These are phyloP conservation scores for Zosterops pallidus DNA, from an alignment of 2,113 vertebrate genomes.

Conservation along the genomic window DNA sequence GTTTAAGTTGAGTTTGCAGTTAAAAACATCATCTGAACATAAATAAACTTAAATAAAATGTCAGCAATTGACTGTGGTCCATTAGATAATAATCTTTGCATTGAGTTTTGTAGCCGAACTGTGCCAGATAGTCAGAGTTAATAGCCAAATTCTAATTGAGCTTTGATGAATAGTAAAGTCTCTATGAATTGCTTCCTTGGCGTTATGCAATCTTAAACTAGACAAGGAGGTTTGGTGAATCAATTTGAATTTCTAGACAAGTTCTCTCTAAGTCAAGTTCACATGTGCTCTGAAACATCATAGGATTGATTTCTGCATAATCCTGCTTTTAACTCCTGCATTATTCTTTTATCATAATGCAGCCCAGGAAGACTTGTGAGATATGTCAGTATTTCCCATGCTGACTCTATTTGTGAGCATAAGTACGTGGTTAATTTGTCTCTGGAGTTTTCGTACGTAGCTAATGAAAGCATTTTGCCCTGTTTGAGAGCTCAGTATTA, in stretches of 20 bases:
- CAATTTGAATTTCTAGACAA: not conserved
- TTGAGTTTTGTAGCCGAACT: not conserved
- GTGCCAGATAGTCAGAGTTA: not conserved
- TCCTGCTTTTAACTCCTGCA: not conserved
- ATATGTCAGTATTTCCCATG: not conserved
- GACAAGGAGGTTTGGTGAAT: not conserved
- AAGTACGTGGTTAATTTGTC: not conserved
- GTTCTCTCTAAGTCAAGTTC: not conserved
- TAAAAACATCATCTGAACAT: not conserved
- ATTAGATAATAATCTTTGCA: not conserved
- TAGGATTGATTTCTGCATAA: not conserved
- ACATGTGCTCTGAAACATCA: not conserved
- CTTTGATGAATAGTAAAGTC: not conserved
- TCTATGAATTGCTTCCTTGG: not conserved
- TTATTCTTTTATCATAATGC: not conserved
- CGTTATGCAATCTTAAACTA: not conserved
- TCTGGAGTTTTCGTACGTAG: not conserved
- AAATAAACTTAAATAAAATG: constrained; percentile 5
- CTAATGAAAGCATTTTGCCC: not conserved
- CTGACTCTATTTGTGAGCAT: not conserved
- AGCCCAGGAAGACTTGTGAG: not conserved
- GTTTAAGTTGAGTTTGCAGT: not conserved
- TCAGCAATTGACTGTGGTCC: not conserved
- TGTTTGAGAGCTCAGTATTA: not conserved
- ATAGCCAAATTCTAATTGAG: not conserved